Percentiles rank a stretch among this genome's conserved stretches.
These are phyloP conservation scores for Glyptemys insculpta DNA, from an alignment of 2,797 vertebrate genomes.

Conservation along the genomic window DNA sequence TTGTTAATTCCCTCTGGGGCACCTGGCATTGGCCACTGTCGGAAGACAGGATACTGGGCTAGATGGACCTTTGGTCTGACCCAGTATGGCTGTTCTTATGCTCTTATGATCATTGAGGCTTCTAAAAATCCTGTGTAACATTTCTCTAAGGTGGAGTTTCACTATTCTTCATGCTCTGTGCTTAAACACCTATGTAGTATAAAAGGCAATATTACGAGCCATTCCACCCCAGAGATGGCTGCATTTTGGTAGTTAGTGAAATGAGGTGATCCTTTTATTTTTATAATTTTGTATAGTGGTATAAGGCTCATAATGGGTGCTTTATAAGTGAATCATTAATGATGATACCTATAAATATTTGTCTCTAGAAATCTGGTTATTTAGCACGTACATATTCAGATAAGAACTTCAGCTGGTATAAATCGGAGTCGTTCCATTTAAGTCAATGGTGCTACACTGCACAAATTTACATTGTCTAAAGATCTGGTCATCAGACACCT, in stretches of 20 bases:
- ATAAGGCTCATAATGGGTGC: neutral
- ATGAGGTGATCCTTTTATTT: neutral
- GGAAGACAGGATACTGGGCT: too few relatives aligned
- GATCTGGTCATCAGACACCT: neutral
- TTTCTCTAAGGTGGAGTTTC: neutral
- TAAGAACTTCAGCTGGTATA: neutral
- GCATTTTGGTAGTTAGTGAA: constrained; percentile 13
- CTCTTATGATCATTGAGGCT: neutral
- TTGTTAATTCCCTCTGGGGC: too few relatives aligned
- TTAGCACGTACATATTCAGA: neutral
- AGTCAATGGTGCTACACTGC: neutral
- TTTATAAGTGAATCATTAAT: neutral
- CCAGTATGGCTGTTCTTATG: too few relatives aligned
- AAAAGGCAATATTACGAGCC: neutral
- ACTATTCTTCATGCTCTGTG: neutral
- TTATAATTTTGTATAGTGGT: neutral
- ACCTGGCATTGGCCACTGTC: too few relatives aligned
- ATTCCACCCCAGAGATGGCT: neutral
- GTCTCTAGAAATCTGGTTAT: neutral
- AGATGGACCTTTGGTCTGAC: too few relatives aligned
- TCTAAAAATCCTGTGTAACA: neutral
- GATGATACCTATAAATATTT: neutral
- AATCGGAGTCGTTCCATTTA: neutral
- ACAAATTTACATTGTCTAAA: neutral
- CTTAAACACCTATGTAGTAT: neutral